Evolutionary conservation across 2,113 vertebrate species (phyloP).

Genomic region (Elephas maximus): DNA sequence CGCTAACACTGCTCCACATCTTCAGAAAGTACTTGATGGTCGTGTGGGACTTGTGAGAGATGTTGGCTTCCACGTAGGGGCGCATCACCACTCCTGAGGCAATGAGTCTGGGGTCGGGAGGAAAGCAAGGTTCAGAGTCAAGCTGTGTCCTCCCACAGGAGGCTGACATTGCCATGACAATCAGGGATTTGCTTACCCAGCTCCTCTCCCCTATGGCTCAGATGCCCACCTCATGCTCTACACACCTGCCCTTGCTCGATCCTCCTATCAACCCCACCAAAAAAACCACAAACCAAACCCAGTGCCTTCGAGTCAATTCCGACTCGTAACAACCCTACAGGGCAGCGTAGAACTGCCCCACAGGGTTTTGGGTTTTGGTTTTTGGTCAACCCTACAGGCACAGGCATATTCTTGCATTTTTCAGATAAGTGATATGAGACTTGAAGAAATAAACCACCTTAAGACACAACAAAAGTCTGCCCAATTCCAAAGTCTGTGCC

Average conservation of each 20-base stretch:
- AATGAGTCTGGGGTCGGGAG: constrained; percentile 91
- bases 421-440: neutral
- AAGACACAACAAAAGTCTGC: neutral
- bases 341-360: no score
- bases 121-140: neutral
- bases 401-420: neutral
- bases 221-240: fast-evolving
- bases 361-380: no score
- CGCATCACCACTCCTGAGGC: constrained; percentile 96
- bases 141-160: neutral
- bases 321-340: no score
- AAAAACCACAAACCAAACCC: no score
- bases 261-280: neutral
- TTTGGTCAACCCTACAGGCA: neutral
- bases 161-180: neutral
- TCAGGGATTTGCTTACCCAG: neutral
- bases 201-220: neutral
- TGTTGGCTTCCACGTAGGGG: constrained; percentile 98
- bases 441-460: neutral
- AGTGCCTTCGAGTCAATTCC: no score
- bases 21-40: constrained; percentile 99
- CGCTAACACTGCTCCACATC: constrained; percentile 99
- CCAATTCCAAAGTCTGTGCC: neutral
- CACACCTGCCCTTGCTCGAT: neutral
- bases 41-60: constrained; percentile 99